phyloP scores from a whole-genome alignment of 2,888 invertebrate species.

The Eilema sororculum region DNA sequence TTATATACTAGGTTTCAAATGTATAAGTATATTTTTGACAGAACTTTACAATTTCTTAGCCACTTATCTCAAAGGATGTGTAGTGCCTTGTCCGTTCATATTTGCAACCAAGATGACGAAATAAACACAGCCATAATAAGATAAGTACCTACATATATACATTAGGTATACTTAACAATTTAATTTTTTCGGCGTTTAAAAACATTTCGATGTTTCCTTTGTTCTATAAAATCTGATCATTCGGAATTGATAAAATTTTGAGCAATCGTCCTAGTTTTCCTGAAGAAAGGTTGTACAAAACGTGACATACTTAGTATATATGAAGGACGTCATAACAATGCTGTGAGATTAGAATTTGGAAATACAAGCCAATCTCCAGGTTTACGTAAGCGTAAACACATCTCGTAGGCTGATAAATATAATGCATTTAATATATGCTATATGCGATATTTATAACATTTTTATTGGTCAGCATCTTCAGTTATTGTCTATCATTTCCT shows the following conservation, averaged over 20 bases:
- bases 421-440: background rate
- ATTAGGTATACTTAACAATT: background rate
- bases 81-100: background rate
- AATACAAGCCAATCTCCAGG: background rate
- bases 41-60: background rate
- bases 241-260: slow-evolving; percentile 12
- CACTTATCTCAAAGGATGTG: background rate
- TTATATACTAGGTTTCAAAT: too few relatives aligned
- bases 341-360: background rate
- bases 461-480: too few relatives aligned
- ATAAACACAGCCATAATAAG: background rate
- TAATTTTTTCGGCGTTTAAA: background rate
- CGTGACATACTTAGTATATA: background rate
- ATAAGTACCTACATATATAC: too few relatives aligned
- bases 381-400: background rate
- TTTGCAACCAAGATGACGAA: background rate
- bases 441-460: too few relatives aligned
- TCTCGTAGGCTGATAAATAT: background rate
- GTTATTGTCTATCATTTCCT: too few relatives aligned
- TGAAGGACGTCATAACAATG: slow-evolving; percentile 4
- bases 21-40: background rate
- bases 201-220: background rate
- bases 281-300: slow-evolving; percentile 10
- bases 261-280: slow-evolving; percentile 17
- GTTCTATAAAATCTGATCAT: slow-evolving; percentile 11